Percentiles rank a stretch among this genome's conserved stretches.
phyloP scores from a whole-genome alignment of 2,888 invertebrate genomes.

The Drosophila dives region DNA sequence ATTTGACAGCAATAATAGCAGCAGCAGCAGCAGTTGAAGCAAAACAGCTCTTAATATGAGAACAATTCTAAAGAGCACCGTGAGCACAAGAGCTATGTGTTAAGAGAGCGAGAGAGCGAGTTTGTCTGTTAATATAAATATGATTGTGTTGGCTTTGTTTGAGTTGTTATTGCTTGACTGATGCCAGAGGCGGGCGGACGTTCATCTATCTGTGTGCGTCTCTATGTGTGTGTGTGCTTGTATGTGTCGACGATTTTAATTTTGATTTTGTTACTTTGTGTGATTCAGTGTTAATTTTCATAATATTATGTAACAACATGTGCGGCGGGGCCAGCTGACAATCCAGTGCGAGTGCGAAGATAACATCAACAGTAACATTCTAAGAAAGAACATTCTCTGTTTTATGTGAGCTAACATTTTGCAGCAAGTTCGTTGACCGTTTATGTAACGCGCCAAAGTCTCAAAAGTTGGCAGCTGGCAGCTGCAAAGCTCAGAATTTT shows the following conservation, averaged over 20 bases:
- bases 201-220: slow-evolving; percentile 38
- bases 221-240: slow-evolving; percentile 23
- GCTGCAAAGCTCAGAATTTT: slow-evolving; percentile 63
- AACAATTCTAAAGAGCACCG: slow-evolving; percentile 22
- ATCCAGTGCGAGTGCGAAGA: slow-evolving; percentile 1
- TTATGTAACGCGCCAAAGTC: slow-evolving; percentile 63
- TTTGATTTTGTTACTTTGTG: slow-evolving; percentile 74
- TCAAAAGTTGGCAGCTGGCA: slow-evolving; percentile 32
- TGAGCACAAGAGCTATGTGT: background rate
- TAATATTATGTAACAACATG: slow-evolving; percentile 80
- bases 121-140: slow-evolving; percentile 5
- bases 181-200: slow-evolving; percentile 13
- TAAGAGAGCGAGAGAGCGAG: slow-evolving; percentile 9
- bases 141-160: slow-evolving; percentile 21
- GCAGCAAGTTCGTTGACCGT: slow-evolving; percentile 60
- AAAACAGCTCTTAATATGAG: slow-evolving; percentile 19
- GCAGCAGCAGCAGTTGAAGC: background rate
- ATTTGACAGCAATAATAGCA: slow-evolving; percentile 41
- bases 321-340: slow-evolving; percentile 43
- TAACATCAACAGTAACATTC: background rate
- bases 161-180: slow-evolving; percentile 19
- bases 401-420: slow-evolving; percentile 2
- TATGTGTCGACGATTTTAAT: slow-evolving; percentile 58
- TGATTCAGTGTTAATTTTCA: slow-evolving; percentile 81
- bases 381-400: background rate